A percentile compares a stretch with the other conserved stretches of the same genome.
Evolutionary conservation across 2,888 invertebrate species (phyloP).

Genomic region (Schizaphis graminum): DNA sequence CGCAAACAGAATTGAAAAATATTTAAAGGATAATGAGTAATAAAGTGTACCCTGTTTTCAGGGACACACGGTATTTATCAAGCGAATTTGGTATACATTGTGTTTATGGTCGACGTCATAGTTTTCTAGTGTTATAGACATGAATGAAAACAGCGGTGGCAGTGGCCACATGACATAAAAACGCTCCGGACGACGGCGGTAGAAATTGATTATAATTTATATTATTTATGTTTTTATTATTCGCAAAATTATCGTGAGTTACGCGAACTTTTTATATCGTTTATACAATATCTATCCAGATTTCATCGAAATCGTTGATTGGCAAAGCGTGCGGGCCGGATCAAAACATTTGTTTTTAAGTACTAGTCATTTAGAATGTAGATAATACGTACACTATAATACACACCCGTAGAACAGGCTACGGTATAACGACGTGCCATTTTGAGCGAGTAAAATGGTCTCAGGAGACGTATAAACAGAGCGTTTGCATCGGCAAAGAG

Average conservation of each 20-base stretch:
- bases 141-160: neutral
- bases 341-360: constrained; percentile 14
- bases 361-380: neutral
- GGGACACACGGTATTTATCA: too few relatives aligned
- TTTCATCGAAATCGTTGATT: neutral
- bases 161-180: neutral
- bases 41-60: too few relatives aligned
- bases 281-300: neutral
- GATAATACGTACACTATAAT: too few relatives aligned
- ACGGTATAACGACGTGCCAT: neutral
- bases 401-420: neutral
- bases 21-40: too few relatives aligned
- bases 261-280: neutral
- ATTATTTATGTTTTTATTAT: neutral
- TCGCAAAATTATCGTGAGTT: neutral
- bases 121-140: neutral
- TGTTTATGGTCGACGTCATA: neutral
- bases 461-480: constrained; percentile 21
- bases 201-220: neutral
- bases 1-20: too few relatives aligned
- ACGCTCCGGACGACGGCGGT: fast-evolving
- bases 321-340: neutral
- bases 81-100: neutral
- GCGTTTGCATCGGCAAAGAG: neutral
- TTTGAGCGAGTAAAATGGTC: neutral